Base-by-base conservation (phyloP, 2,888 invertebrate genomes). In the Marronus borbonicus region DNA sequence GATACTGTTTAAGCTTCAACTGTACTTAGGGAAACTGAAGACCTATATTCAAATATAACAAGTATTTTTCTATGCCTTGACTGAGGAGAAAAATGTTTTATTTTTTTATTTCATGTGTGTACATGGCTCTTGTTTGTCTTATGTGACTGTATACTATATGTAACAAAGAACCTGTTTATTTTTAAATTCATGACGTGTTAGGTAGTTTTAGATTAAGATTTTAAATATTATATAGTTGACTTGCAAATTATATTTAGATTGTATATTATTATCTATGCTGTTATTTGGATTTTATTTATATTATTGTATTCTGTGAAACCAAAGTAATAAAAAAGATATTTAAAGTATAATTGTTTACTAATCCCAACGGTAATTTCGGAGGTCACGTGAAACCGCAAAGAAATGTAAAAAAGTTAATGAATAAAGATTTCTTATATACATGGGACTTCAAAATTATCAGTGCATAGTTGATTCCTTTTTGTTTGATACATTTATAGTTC, bases 31-130 rank as follows among this genome's bases (percentile, higher is more conserved):
- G 2, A 55, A 14, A 31, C 12, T 28, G 52, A 28, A 28, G 69
- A 52, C 28, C 24, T 66, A 66, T n/a, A 55, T n/a, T 55, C 12
- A 17, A n/a, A 55, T 55, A 55, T 55, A 55, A 24, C 31, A 58
- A 55, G 70, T 70, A 70, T 70, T 70, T 70, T 70, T 70, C 36
- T 70, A 70, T 31, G 17, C 39, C 70, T 70, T n/a, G 70, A 55
- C 70, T 70, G 70, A 70, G n/a, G 17, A n/a, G 17, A n/a, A 17
- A 70, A 31, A 58, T 5, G 31, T 58, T 55, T 58, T 70, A 36
- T 58, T 44, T 49, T 17, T 55, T 55, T 58, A 70, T 36, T 70
- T 70, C 36, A 70, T 70, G 7, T n/a, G 17, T 24, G 12, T 20
- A 31, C 24, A 2, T 20, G 3, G 12, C 8, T 24, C 12, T 28